Evolutionary conservation across 2,797 vertebrate species (phyloP).

Genomic region (Mus minutoides): DNA sequence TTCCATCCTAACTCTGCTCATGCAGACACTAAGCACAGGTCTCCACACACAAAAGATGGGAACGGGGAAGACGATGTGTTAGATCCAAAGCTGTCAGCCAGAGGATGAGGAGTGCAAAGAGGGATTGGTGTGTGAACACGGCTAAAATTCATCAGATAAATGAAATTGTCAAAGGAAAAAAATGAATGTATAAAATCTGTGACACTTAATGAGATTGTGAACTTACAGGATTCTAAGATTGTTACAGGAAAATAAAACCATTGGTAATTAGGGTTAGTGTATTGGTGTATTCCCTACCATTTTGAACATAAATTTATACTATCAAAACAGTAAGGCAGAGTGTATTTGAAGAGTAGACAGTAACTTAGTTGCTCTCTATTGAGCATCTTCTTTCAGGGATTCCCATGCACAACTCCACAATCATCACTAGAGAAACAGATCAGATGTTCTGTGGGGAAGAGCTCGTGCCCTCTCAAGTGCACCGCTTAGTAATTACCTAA

Average conservation of each 20-base stretch:
- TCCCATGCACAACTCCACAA: background rate
- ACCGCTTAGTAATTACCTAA: conserved; percentile 52
- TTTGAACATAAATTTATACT: background rate
- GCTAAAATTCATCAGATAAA: background rate
- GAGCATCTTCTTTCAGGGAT: background rate
- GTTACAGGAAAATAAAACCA: background rate
- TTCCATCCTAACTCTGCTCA: too few relatives aligned
- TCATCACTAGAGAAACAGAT: conserved; percentile 3
- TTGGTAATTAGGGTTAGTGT: background rate
- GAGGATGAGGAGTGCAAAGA: background rate
- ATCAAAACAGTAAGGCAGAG: conserved; percentile 1
- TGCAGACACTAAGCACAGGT: background rate
- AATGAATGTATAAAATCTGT: background rate
- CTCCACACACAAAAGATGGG: background rate
- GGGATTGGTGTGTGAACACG: background rate
- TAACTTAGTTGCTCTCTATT: background rate
- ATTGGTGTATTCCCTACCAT: background rate
- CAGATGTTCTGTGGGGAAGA: conserved; percentile 40
- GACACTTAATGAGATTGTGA: background rate
- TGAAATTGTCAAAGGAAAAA: background rate
- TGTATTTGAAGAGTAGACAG: conserved; percentile 18
- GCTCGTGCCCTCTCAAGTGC: conserved; percentile 58
- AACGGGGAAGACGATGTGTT: background rate
- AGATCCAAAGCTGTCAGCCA: background rate
- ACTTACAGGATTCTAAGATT: background rate